A percentile compares a stretch with the other conserved stretches of the same genome.
phyloP scores from a whole-genome alignment of 2,113 vertebrate species.

The Strix uralensis region DNA sequence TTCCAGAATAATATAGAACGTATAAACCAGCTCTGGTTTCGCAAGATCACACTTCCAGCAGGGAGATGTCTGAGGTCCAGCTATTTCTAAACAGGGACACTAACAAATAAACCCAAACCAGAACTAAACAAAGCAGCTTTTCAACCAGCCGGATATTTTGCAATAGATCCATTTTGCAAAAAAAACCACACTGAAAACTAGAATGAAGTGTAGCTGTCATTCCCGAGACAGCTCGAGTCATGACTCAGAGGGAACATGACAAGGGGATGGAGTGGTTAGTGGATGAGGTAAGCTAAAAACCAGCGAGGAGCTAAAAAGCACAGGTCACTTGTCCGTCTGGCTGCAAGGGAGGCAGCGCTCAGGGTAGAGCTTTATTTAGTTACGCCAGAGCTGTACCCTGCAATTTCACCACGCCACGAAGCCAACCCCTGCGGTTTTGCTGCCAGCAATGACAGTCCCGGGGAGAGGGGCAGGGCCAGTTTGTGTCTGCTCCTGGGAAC shows the following conservation, averaged over 20 bases:
- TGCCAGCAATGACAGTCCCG: background rate
- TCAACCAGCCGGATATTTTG: background rate
- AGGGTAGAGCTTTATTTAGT: background rate
- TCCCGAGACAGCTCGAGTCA: background rate
- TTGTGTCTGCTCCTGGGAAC: background rate
- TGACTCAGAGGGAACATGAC: background rate
- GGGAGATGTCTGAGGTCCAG: background rate
- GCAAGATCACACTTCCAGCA: background rate
- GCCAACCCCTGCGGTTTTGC: background rate
- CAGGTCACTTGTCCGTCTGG: background rate
- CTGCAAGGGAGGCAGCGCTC: background rate
- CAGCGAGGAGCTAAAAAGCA: background rate
- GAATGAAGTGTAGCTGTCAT: background rate
- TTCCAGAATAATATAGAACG: background rate
- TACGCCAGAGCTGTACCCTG: background rate
- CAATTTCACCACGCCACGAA: accelerated
- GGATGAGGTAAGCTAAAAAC: background rate
- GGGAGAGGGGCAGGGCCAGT: background rate
- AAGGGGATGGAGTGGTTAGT: background rate
- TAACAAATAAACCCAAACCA: background rate
- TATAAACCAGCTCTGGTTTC: background rate
- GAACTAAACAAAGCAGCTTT: background rate
- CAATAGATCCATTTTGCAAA: background rate
- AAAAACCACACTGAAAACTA: background rate
- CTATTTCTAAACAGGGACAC: background rate